phyloP scores from a whole-genome alignment of 2,888 invertebrate species.

The Saturnia pavonia region DNA sequence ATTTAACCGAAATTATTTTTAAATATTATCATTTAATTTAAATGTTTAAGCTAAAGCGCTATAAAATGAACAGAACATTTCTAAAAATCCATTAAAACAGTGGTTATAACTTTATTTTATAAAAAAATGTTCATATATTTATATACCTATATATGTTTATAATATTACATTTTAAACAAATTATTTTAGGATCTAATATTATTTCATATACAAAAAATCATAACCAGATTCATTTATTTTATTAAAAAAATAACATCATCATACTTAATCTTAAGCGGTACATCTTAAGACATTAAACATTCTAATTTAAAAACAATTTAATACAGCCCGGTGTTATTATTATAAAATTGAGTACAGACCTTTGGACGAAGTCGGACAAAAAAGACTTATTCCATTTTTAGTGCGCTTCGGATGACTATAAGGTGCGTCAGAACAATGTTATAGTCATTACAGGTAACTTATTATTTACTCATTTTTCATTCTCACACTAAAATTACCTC shows the following conservation, averaged over 20 bases:
- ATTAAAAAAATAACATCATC: not conserved
- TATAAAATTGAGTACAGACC: constrained; percentile 23
- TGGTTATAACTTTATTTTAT: not conserved
- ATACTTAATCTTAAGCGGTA: constrained; percentile 5
- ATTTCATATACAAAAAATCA: not conserved
- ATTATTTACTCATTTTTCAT: not conserved
- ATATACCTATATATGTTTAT: not conserved
- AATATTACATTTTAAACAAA: not conserved
- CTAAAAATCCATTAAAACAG: no score
- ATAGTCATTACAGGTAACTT: not conserved
- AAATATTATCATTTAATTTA: no score
- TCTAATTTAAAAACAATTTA: constrained; percentile 35
- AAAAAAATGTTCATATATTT: not conserved
- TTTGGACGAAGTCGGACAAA: constrained; percentile 28
- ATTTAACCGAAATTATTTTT: no score
- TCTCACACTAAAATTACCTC: not conserved
- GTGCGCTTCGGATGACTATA: constrained; percentile 5
- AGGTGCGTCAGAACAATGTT: not conserved
- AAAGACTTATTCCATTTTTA: constrained; percentile 18
- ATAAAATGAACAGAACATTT: no score
- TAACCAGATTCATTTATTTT: no score
- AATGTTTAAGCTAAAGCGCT: no score
- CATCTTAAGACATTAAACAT: constrained; percentile 23
- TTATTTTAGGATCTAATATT: not conserved
- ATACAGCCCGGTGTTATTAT: constrained; percentile 33